phyloP scores from a whole-genome alignment of 1,140 invertebrate genomes.

The Lepidostoma basale region DNA sequence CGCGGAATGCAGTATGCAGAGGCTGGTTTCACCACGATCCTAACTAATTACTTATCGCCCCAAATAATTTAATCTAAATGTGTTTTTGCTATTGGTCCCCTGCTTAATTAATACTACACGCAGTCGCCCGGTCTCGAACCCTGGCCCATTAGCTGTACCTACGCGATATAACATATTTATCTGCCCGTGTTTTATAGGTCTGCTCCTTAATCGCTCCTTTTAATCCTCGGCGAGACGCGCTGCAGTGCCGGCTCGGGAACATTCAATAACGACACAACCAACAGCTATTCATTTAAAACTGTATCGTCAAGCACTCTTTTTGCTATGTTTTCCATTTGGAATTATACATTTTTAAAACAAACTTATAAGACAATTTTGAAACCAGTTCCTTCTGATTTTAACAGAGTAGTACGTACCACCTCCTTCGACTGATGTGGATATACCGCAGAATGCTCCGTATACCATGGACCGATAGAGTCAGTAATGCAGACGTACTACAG shows the following conservation, averaged over 20 bases:
- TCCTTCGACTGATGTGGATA: too few species aligned
- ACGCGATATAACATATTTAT: not conserved
- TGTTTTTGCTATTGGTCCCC: not conserved
- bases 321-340: too few species aligned
- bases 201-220: not conserved
- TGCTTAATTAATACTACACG: constrained; percentile 18
- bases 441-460: too few species aligned
- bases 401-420: too few species aligned
- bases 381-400: too few species aligned
- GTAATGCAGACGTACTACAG: too few species aligned
- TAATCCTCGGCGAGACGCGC: constrained; percentile 3
- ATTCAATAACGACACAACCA: not conserved
- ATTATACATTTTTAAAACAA: too few species aligned
- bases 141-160: too few species aligned
- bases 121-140: not conserved
- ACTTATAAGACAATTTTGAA: too few species aligned
- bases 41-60: not conserved
- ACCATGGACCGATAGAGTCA: too few species aligned
- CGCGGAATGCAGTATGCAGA: not conserved
- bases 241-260: not conserved
- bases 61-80: constrained; percentile 18
- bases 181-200: not conserved
- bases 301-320: too few species aligned
- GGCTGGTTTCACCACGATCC: not conserved
- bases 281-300: too few species aligned